Conservation (phyloP, 2,888 invertebrate genomes). For the Augiades crinisus region DNA sequence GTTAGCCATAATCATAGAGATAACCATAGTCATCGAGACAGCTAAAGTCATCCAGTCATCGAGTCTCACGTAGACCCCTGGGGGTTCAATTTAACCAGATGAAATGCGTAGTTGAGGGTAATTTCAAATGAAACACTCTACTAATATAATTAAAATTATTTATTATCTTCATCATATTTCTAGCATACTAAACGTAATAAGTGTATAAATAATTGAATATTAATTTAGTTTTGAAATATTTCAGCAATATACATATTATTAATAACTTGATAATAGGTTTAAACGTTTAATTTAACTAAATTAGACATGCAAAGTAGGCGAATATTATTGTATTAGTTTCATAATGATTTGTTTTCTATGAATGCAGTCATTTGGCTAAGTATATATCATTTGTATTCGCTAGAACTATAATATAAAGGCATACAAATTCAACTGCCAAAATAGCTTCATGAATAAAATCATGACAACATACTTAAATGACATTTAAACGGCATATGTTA, state of each 20-base stretch:
- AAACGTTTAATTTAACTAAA: conserved; percentile 52
- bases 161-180: conserved; percentile 83
- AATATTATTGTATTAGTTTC: conserved; percentile 74
- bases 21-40: too few species aligned
- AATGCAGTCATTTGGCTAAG: conserved; percentile 52
- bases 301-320: conserved; percentile 75
- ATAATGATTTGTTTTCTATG: conserved; percentile 55
- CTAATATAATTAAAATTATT: conserved; percentile 83
- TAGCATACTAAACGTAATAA: conserved; percentile 83
- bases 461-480: too few species aligned
- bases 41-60: too few species aligned
- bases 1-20: too few species aligned
- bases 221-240: conserved; percentile 79
- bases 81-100: too few species aligned
- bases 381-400: conserved; percentile 41
- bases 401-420: conserved; percentile 32
- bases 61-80: too few species aligned
- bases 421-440: background rate
- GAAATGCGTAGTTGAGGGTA: background rate
- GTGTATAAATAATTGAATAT: conserved; percentile 82
- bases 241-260: conserved; percentile 77
- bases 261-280: conserved; percentile 71
- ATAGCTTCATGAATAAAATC: conserved; percentile 5
- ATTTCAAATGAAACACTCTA: conserved; percentile 58
- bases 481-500: background rate